Conservation (phyloP, 2,113 vertebrate species). For the Tor tambroides region DNA sequence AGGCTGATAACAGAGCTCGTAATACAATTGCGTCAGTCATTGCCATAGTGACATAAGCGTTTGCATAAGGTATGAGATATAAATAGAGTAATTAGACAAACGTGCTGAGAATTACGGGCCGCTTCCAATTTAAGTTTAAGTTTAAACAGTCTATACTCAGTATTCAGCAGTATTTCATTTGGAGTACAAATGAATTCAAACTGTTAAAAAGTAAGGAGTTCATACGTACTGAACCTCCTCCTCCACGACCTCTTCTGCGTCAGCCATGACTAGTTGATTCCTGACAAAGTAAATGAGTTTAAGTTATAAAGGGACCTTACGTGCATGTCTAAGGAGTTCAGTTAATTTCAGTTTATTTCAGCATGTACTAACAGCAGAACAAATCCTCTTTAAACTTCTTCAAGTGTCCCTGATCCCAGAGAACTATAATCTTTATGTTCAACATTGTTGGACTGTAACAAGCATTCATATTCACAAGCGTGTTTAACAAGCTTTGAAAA, state of each 20-base stretch:
- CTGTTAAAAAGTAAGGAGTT: not conserved
- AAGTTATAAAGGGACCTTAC: not conserved
- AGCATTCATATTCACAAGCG: not conserved
- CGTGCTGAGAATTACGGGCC: too few species aligned
- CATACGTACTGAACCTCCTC: constrained; percentile 67
- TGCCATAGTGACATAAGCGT: too few species aligned
- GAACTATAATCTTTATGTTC: not conserved
- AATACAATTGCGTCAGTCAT: too few species aligned
- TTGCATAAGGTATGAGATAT: too few species aligned
- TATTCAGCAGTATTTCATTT: not conserved
- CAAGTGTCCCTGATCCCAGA: not conserved
- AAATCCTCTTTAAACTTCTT: not conserved
- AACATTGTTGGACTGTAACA: not conserved
- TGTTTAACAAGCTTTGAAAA: not conserved
- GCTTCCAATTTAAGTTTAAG: not conserved
- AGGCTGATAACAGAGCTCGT: too few species aligned
- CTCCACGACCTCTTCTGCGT: constrained; percentile 60
- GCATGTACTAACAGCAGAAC: not conserved
- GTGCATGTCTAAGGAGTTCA: not conserved
- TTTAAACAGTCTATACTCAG: not conserved
- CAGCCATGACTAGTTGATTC: constrained; percentile 63
- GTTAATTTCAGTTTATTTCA: not conserved
- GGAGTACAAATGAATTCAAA: not conserved
- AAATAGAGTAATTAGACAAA: too few species aligned
- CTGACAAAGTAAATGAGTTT: constrained; percentile 33